Evolutionary conservation across 2,113 vertebrate genomes (phyloP).

Genomic region (Melanocharis versteri): DNA sequence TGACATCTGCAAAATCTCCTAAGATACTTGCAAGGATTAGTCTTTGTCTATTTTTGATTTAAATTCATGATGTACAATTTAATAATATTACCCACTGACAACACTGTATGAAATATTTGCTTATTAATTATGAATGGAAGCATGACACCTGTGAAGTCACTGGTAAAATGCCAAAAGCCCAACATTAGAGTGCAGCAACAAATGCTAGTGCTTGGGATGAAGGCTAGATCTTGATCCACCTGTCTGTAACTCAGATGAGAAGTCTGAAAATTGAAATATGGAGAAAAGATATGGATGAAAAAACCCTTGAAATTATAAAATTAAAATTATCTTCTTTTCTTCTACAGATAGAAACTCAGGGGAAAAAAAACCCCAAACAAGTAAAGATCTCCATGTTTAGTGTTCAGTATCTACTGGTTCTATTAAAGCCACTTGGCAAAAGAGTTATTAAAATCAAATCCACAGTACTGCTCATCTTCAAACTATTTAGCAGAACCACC

Average conservation of each 20-base stretch:
- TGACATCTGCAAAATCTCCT: not conserved
- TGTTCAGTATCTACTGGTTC: not conserved
- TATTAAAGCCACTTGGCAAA: not conserved
- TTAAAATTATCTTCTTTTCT: not conserved
- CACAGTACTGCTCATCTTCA: not conserved
- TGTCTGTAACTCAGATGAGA: not conserved
- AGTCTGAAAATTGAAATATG: not conserved
- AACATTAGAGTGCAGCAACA: not conserved
- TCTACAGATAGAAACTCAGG: not conserved
- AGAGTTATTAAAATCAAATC: not conserved
- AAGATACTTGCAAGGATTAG: not conserved
- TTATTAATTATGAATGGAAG: not conserved
- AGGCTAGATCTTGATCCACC: not conserved
- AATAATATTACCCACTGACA: not conserved
- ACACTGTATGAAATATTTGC: not conserved
- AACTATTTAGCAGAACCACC: not conserved
- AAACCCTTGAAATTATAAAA: not conserved
- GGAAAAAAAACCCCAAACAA: rapidly evolving
- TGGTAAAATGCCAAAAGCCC: not conserved
- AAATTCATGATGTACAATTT: not conserved
- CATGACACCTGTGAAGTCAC: not conserved
- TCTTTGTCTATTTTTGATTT: not conserved
- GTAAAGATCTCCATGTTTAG: not conserved
- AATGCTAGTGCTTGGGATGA: not conserved
- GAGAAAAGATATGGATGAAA: not conserved